These are phyloP conservation scores for Phyllostomus hastatus DNA, from an alignment of 2,113 vertebrate genomes.

Conservation along the genomic window DNA sequence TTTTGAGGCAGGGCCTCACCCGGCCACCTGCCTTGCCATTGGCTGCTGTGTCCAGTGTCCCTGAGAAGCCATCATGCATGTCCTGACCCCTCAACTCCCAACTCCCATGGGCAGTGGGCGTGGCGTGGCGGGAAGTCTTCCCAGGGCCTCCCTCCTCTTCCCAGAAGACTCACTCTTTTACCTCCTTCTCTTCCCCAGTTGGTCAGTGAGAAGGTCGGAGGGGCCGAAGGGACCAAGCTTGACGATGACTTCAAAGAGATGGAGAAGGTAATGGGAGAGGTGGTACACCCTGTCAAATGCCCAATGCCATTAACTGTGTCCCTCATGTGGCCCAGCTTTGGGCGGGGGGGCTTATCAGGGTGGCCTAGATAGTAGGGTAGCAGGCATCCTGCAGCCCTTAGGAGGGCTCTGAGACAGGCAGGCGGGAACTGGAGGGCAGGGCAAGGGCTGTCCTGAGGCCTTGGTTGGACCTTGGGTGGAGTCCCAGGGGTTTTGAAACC, in stretches of 20 bases:
- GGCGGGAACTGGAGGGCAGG: not conserved
- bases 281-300: accelerated
- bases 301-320: not conserved
- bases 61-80: not conserved
- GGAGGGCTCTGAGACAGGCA: not conserved
- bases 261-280: conserved; percentile 88
- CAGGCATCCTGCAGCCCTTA: not conserved
- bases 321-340: not conserved
- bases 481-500: not conserved
- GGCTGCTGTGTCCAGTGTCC: not conserved
- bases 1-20: not conserved
- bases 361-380: not conserved
- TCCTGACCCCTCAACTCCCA: accelerated
- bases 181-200: conserved; percentile 79
- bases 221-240: conserved; percentile 96
- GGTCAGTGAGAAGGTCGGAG: conserved; percentile 98
- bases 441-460: not conserved
- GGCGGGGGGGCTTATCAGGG: not conserved
- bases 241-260: conserved; percentile 97
- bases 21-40: accelerated
- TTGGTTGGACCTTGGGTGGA: not conserved
- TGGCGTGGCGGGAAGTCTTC: not conserved
- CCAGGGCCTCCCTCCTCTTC: accelerated
- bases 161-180: not conserved
- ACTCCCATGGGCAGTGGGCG: accelerated